These are phyloP conservation scores for Heterotilapia buettikoferi DNA, from an alignment of 2,113 vertebrate genomes.

Conservation along the genomic window DNA sequence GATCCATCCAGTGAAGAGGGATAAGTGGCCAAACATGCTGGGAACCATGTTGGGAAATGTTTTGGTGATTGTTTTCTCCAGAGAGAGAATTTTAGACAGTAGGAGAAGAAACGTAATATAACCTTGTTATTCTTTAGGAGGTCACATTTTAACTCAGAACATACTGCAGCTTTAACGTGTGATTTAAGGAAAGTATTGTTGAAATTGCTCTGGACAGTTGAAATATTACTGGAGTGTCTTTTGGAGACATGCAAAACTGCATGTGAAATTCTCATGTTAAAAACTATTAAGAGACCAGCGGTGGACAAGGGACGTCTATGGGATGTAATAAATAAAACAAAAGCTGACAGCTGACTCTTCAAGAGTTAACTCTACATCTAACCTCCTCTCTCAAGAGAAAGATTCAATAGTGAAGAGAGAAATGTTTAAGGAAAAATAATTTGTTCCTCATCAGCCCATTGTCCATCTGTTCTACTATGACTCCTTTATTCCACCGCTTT, in stretches of 20 bases:
- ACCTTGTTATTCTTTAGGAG: background rate
- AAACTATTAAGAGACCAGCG: background rate
- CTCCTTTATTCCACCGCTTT: background rate
- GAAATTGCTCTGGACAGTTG: background rate
- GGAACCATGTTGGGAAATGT: background rate
- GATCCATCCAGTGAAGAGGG: background rate
- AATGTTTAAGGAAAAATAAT: background rate
- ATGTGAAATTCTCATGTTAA: background rate
- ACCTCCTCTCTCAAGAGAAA: conserved; percentile 17
- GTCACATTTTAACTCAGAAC: background rate
- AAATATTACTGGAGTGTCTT: background rate
- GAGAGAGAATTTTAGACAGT: background rate
- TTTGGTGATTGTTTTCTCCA: background rate
- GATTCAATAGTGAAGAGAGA: background rate
- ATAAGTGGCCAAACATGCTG: background rate
- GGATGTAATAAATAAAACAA: conserved; percentile 51
- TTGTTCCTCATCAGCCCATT: background rate
- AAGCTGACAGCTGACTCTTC: conserved; percentile 33
- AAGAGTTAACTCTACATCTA: conserved; percentile 21
- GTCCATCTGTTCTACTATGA: background rate
- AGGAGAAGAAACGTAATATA: background rate
- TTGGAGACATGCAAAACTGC: background rate
- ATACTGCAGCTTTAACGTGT: background rate
- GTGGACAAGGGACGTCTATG: background rate
- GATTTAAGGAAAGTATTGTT: background rate